Evolutionary conservation across 2,113 vertebrate species (phyloP).

Genomic region (Phoenicopterus ruber): DNA sequence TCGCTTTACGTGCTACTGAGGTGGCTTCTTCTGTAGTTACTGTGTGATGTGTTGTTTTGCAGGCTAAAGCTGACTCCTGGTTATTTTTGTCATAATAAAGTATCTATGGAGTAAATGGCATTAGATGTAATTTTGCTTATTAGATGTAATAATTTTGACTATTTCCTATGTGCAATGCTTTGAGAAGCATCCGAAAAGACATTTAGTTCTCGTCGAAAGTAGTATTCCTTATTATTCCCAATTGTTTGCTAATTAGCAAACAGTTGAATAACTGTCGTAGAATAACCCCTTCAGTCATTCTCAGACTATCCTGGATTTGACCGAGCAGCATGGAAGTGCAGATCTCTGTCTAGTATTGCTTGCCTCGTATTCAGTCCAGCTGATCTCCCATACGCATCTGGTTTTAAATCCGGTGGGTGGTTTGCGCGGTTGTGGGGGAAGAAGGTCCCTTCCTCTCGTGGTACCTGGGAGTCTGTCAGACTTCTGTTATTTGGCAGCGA

Average conservation of each 20-base stretch:
- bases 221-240: background rate
- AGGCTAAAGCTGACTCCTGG: background rate
- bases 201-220: background rate
- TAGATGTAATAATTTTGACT: background rate
- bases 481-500: background rate
- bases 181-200: background rate
- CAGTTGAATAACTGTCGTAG: background rate
- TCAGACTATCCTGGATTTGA: background rate
- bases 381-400: background rate
- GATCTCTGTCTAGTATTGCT: background rate
- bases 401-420: background rate
- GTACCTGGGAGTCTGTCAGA: accelerated
- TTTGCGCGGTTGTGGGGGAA: accelerated
- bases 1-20: accelerated
- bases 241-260: background rate
- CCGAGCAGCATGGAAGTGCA: accelerated
- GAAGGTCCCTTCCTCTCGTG: background rate
- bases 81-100: background rate
- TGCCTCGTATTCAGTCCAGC: background rate
- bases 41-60: background rate
- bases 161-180: background rate
- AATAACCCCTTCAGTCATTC: background rate
- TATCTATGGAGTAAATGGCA: background rate
- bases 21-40: background rate
- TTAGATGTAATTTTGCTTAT: background rate